These are phyloP conservation scores for Meandrusa payeni DNA, from an alignment of 2,888 invertebrate genomes.

Conservation along the genomic window DNA sequence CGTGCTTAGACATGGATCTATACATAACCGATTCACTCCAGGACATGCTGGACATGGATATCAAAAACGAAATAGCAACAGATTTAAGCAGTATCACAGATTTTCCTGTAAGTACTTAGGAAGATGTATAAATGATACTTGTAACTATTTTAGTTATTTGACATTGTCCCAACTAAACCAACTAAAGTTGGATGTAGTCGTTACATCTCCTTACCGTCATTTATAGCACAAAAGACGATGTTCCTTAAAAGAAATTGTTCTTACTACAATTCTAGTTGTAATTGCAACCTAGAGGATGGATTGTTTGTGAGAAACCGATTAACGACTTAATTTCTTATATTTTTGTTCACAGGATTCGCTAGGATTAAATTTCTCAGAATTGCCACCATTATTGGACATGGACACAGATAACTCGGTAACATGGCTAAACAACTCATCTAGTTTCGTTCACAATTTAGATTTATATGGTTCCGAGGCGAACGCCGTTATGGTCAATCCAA, in stretches of 20 bases:
- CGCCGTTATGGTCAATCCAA: constrained; percentile 93
- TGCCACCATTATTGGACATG: constrained; percentile 83
- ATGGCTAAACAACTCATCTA: constrained; percentile 82
- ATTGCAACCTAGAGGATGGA: too few relatives aligned
- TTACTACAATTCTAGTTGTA: too few relatives aligned
- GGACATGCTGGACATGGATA: constrained; percentile 95
- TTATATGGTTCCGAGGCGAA: constrained; percentile 86
- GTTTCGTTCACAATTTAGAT: constrained; percentile 85
- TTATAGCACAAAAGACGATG: too few relatives aligned
- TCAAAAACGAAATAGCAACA: constrained; percentile 91
- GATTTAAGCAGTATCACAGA: constrained; percentile 87
- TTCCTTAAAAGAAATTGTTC: too few relatives aligned
- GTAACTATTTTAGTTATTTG: too few relatives aligned
- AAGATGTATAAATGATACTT: too few relatives aligned
- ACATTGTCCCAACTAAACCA: too few relatives aligned
- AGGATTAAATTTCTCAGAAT: constrained; percentile 82
- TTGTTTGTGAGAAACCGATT: too few relatives aligned
- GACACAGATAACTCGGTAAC: constrained; percentile 83
- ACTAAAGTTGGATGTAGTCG: too few relatives aligned
- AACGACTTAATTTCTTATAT: too few relatives aligned
- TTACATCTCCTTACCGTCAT: too few relatives aligned
- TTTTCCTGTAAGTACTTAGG: constrained; percentile 68
- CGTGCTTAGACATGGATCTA: constrained; percentile 81
- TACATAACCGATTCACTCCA: constrained; percentile 88
- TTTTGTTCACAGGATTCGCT: constrained; percentile 74